These are phyloP conservation scores for Esox niger DNA, from an alignment of 2,113 vertebrate species.

Conservation along the genomic window DNA sequence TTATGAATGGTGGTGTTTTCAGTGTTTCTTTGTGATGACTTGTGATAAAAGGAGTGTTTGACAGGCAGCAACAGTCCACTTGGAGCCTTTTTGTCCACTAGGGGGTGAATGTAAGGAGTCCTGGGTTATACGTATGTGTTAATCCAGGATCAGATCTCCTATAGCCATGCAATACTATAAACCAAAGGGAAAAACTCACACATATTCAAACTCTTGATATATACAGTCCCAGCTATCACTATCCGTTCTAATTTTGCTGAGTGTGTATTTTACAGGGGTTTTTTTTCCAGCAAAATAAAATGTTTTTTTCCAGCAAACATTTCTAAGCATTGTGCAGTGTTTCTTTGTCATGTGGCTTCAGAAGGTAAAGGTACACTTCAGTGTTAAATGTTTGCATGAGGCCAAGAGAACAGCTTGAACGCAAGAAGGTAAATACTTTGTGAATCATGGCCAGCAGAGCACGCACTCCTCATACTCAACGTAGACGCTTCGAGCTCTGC, in stretches of 20 bases:
- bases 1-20: neutral
- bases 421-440: neutral
- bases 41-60: neutral
- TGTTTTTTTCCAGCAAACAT: too few species aligned
- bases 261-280: neutral
- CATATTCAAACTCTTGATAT: neutral
- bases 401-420: neutral
- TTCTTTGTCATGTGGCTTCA: neutral
- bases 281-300: too few species aligned
- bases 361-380: neutral
- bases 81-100: neutral
- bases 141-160: neutral
- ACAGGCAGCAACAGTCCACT: neutral
- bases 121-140: neutral
- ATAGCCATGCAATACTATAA: neutral
- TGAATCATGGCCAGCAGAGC: neutral
- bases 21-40: neutral
- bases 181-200: neutral
- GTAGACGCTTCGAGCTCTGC: neutral
- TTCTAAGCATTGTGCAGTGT: neutral
- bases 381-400: neutral
- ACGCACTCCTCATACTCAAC: neutral
- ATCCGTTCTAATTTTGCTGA: neutral
- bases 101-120: neutral
- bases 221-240: neutral